Base-by-base conservation (phyloP, 2,797 vertebrate genomes). In the Tarsius wallacei region DNA sequence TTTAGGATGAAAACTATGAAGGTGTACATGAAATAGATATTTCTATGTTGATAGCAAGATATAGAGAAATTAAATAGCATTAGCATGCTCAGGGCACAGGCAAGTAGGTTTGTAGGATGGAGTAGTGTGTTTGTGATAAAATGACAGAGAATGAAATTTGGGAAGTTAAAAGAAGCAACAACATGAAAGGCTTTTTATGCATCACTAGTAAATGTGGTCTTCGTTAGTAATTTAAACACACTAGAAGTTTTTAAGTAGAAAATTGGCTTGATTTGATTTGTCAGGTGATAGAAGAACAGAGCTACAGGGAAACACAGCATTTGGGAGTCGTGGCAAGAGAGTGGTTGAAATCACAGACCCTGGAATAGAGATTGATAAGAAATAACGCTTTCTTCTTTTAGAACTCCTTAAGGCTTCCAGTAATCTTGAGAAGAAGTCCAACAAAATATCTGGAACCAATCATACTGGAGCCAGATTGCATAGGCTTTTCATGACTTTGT, bases 221-320 rank as follows among this genome's bases (percentile, higher is more conserved):
- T 74, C 28, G 33, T 57, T 15, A 22, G 28, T 74, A 74, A 86
- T 88, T 85, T 81, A 70, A 80, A 73, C 14, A 63, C 1, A 24
- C 1, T n/a, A 8, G 51, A 76, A 68, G 2, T 0, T 70, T 81
- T 80, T 93, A 80, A 57, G 36, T 57, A 73, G 71, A 21, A 64
- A 87, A 74, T 66, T 68, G 53, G 55, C 47, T 70, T 21, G 9
- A 49, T 89, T 49, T 93, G 47, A 91, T 80, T 88, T 89, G 22
- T 85, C 33, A 81, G 21, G 10, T 87, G 11, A 63, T 47, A 92
- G 74, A 68, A 71, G 22, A 33, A 74, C 15, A 93, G 70, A 47
- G 22, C 47, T 78, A 51, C 21, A 84, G 7, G 28, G 33, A 93
- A 88, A 47, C 83, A 83, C 66, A 82, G 16, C 2, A 42, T 63